Base-by-base conservation (phyloP, 2,113 vertebrate species). In the Ascaphus truei region DNA sequence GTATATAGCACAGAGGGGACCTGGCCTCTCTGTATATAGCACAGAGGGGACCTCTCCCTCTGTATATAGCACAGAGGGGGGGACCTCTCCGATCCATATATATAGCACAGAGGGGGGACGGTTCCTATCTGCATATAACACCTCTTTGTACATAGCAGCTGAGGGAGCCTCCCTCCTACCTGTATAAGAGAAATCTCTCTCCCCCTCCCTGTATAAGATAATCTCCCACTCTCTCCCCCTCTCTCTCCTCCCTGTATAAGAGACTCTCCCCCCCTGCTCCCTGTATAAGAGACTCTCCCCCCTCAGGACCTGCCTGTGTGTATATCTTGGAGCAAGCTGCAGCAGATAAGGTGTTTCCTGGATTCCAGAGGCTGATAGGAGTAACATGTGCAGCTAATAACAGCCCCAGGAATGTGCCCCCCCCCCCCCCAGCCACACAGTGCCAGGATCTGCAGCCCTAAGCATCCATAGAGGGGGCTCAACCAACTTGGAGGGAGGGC, bases 331-430 rank as follows among this genome's bases (percentile, higher is more conserved):
- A 65, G 41, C 62, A 53, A 6, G 10, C 62, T 12, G 33, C 23
- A 37, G 62, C 23, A 65, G 62, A 65, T 65, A 65, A 65, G 48
- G 62, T 65, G 62, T 65, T 65, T 39, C 48, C 62, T 23, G 5
- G 33, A 53, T 53, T 65, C 48, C 62, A 39, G 34, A 52, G 45
- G 27, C 48, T 41, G 48, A 65, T 27, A 50, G 62, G 41, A 52
- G 62, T 53, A 65, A 65, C 62, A 65, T 65, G 48, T 65, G 62
- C 48, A 53, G 33, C 36, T 65, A 65, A 65, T 62, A 62, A 34
- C n/a, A 65, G 62, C 33, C 26, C 15, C 33, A 63, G 34, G 48
- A 65, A 53, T 65, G 62, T 39, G 36, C 45, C 37, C 12, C 62
- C 62, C 48, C 48, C 48, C n/a, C 15, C 41, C 20, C 43, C 27